Evolutionary conservation across 2,888 invertebrate species (phyloP), one percentile per base, ranked within the genome.

Genomic region (Drosophila crucigera): DNA sequence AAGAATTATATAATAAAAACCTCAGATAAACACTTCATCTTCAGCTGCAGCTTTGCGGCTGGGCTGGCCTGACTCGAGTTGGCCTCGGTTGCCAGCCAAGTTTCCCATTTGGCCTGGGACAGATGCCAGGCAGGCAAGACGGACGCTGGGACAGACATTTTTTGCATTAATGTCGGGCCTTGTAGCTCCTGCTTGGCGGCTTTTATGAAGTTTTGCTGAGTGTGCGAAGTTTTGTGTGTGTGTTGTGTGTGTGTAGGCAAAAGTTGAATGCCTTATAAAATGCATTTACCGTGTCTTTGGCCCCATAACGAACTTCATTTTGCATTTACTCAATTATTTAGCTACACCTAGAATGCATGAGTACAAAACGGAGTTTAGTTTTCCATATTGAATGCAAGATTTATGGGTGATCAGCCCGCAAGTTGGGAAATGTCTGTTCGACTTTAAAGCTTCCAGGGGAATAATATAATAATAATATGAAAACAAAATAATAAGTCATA

Each of bases 21-120:
- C 66, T 68, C 78, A 78, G 82, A 78, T 81, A 78, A 78, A 78
- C 78, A 78, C 82, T 78, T 78, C 55, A 81, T 81, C 82, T 81
- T 80, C 76, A 65, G 62, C 39, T 35, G 50, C 56, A 64, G 80
- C 62, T 68, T 56, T 68, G 63, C 55, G 82, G 78, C 41, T 79
- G 61, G 31, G 3, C 10, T 31, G 33, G 60, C 50, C 56, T 67
- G 71, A 37, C 30, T 62, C 43, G 47, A 47, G 63, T 63, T 63
- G 69, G 33, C 33, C 33, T 4, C 4, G 43, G 73, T 61, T 67
- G 82, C 66, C 73, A 79, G 82, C 66, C 82, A 79, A 82, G 82
- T 79, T 79, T 79, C 62, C 63, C 78, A 78, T 79, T 73, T 82
- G 82, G n/a, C 71, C 52, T 11, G 59, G 68, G 68, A 68, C 47